Evolutionary conservation across 2,888 invertebrate species (phyloP).

Genomic region (Phortica magna): DNA sequence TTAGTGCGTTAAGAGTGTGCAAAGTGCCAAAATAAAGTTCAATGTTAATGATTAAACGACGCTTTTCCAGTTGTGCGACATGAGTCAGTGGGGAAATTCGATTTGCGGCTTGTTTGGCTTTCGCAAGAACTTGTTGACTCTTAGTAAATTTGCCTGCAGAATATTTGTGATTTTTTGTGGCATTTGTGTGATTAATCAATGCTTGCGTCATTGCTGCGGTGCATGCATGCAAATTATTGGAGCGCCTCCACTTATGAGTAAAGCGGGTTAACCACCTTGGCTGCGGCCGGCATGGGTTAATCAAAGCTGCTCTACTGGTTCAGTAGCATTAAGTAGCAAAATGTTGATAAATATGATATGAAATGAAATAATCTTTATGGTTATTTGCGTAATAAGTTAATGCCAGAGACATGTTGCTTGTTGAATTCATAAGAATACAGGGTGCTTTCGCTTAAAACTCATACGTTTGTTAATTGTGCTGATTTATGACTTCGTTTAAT

Average conservation of each 20-base stretch:
- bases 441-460: too few relatives aligned
- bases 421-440: too few relatives aligned
- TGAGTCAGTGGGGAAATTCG: slow-evolving; percentile 16
- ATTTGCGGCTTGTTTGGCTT: neutral
- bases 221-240: neutral
- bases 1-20: neutral
- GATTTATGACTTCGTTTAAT: too few relatives aligned
- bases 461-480: too few relatives aligned
- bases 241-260: neutral
- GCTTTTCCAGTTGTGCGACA: neutral
- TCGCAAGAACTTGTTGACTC: neutral
- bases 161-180: neutral
- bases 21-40: slow-evolving; percentile 26
- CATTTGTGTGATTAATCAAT: slow-evolving; percentile 1
- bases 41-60: neutral
- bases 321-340: neutral
- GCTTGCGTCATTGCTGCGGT: slow-evolving; percentile 3
- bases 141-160: neutral
- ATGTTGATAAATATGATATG: too few relatives aligned
- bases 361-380: too few relatives aligned
- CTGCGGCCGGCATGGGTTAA: neutral
- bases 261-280: neutral
- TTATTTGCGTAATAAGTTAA: too few relatives aligned
- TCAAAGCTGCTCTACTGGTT: neutral
- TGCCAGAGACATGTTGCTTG: too few relatives aligned